Base-by-base conservation (phyloP, 2,888 invertebrate species). In the Calameuta pallipes region DNA sequence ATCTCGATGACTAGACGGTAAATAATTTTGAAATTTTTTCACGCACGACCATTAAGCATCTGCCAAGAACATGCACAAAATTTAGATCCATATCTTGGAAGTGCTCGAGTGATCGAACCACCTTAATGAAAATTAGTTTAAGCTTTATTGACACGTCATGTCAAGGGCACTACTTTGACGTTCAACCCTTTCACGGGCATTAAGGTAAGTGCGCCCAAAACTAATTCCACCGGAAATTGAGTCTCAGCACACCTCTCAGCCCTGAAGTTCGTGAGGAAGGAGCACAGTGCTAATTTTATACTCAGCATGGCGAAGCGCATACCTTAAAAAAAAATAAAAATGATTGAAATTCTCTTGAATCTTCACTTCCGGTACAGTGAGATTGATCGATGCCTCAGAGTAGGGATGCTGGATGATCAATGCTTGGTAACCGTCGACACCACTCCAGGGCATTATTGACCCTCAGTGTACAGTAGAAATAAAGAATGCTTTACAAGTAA, bases 231-330 rank as follows among this genome's bases (percentile, higher is more conserved):
- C 33, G 71, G 71, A 71, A 71, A 71, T 71, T 34, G 31, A 9
- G 78, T 75, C 41, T 70, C n/a, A 12, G 30, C 70, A 31, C 75
- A 78, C 23, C 34, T 15, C n/a, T 15, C 69, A 11, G 41, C 4
- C 37, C 41, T 75, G 34, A 75, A 75, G 33, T 74, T 70, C n/a
- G n/a, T 30, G 9, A 78, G 35, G 31, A 71, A 11, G 15, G 69
- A 34, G n/a, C 37, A 12, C 0, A 78, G 56, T 11, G 74, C 75
- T 3, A 71, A 34, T 69, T 75, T 78, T 33, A 69, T 13, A 41
- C 33, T 68, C 41, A 78, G 31, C 41, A 70, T 31, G 30, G 69
- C 75, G 12, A 78, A 68, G 11, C 78, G 71, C 23, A 75, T 69
- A 30, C 75, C 76, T 75, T 30, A 30, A 68, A 30, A 33, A 73